Percentiles rank a stretch among this genome's conserved stretches.
These are phyloP conservation scores for Bucco capensis DNA, from an alignment of 2,113 vertebrate species.

Conservation along the genomic window DNA sequence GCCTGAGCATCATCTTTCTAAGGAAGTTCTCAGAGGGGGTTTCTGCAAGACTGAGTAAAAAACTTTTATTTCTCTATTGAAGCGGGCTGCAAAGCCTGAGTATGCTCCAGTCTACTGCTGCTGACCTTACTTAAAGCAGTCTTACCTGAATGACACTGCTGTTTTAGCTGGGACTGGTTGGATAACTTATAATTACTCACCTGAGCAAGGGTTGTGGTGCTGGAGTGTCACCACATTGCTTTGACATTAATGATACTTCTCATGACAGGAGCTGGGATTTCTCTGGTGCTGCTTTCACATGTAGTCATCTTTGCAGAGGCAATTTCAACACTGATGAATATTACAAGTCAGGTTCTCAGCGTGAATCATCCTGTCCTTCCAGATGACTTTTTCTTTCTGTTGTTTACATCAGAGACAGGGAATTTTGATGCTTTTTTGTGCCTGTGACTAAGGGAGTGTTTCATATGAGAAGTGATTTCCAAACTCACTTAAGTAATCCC, in stretches of 20 bases:
- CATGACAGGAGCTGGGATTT: constrained; percentile 25
- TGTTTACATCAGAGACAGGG: constrained; percentile 60
- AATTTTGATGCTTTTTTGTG: constrained; percentile 47
- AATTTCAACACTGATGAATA: constrained; percentile 52
- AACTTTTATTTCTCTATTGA: background rate
- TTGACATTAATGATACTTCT: constrained; percentile 13
- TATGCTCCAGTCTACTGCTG: background rate
- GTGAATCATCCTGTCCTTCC: constrained; percentile 57
- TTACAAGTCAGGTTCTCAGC: constrained; percentile 28
- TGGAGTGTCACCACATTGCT: background rate
- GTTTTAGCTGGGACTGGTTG: background rate
- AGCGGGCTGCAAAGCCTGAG: background rate
- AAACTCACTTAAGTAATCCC: constrained; percentile 23
- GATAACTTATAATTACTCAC: background rate
- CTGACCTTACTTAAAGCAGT: background rate
- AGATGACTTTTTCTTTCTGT: constrained; percentile 64
- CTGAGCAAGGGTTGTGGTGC: background rate
- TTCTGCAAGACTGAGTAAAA: background rate
- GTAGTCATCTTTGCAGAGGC: constrained; percentile 39
- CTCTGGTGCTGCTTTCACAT: constrained; percentile 17
- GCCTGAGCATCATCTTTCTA: background rate
- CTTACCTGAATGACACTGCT: constrained; percentile 29
- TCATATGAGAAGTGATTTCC: constrained; percentile 29
- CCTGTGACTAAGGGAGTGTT: constrained; percentile 33
- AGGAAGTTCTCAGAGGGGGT: background rate